Conservation (phyloP, 2,113 vertebrate genomes). For the Brachyhypopomus occidentalis region DNA sequence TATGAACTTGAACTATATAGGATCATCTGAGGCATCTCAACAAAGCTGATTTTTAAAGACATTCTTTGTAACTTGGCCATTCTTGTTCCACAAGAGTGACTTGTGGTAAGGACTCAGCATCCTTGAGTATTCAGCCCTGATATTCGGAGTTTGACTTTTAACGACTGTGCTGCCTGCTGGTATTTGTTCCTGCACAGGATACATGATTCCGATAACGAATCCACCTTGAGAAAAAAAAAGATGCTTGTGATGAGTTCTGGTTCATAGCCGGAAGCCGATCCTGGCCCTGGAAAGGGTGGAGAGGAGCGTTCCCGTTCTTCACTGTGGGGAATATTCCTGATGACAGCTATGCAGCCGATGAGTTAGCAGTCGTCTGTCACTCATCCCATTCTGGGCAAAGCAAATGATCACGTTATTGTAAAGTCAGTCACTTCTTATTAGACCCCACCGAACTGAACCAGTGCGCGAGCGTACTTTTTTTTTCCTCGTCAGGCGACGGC, state of each 20-base stretch:
- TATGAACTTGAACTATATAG: neutral
- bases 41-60: neutral
- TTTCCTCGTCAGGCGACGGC: conserved; percentile 42
- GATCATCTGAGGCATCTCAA: conserved; percentile 12
- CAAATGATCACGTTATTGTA: conserved; percentile 54
- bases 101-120: neutral
- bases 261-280: too few relatives aligned
- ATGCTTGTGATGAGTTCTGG: neutral
- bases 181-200: neutral
- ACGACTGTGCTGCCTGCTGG: neutral
- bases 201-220: too few relatives aligned
- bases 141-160: neutral
- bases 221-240: neutral
- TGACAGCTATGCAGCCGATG: conserved; percentile 48
- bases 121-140: neutral
- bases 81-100: neutral
- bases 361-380: conserved; percentile 46
- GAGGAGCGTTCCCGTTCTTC: neutral
- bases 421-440: conserved; percentile 57
- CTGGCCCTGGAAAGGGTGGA: neutral
- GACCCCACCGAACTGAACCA: conserved; percentile 26
- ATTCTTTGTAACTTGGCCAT: conserved; percentile 1
- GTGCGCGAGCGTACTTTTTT: conserved; percentile 35
- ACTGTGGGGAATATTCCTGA: conserved; percentile 28
- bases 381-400: conserved; percentile 42